Evolutionary conservation across 1,140 invertebrate species (phyloP), one percentile per base, ranked within the genome.

Genomic region (Nixonia krombeini): DNA sequence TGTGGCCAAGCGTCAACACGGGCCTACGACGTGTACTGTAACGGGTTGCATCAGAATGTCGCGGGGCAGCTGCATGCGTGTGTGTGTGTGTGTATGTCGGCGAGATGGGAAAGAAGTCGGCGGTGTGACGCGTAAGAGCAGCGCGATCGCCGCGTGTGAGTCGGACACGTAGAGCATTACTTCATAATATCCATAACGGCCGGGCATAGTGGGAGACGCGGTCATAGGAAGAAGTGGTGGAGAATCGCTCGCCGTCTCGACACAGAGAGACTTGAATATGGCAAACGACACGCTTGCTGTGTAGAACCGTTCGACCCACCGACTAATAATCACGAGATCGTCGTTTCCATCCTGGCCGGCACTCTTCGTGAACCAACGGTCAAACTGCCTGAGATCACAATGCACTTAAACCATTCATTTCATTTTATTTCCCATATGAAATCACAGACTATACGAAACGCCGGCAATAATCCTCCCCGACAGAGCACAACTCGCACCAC

Each of bases 121-220:
- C n/a, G n/a, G n/a, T n/a, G n/a, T n/a, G n/a, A n/a, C 29, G 8
- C 8, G 29, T 18, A 18, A 40, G 15, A 33, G 13, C 31, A 6
- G 13, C 1, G 1, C 37, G 31, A 12, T 5, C 18, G 12, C 10
- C 23, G 26, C 45, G 52, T 42, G 15, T 25, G 35, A 53, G 16
- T 51, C 61, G 61, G 53, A 33, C 41, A 70, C 63, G 58, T 41
- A 50, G 56, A 67, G 71, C 76, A 79, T 81, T 80, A 79, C 76
- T 79, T 80, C 80, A 81, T 80, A 81, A 78, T 81, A 80, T 80
- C 71, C 79, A 81, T 80, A 81, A 80, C 75, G 63, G 70, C 67
- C 29, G 12, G 40, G 13, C 13, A 18, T 12, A 53, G 40, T 41
- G 29, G 41, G 42, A 49, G 42, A 49, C 50, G 26, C n/a, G n/a